Conservation (phyloP, 2,113 vertebrate species). For the Talpa occidentalis region DNA sequence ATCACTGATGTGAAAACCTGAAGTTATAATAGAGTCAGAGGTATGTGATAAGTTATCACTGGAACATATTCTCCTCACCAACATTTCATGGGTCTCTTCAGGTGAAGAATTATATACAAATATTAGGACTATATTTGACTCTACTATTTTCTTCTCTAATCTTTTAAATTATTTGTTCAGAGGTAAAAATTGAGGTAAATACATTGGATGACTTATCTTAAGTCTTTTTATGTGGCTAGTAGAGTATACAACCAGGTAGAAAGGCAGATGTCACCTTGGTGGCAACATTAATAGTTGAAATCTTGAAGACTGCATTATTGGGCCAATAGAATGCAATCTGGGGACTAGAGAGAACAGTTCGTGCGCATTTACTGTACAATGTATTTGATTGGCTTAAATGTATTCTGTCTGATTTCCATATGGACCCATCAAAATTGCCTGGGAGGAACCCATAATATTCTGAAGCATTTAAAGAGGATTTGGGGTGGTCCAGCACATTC, state of each 20-base stretch:
- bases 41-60: not conserved
- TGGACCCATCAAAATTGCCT: not conserved
- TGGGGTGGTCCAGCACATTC: not conserved
- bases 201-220: not conserved
- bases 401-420: not conserved
- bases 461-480: not conserved
- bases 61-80: not conserved
- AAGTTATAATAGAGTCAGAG: not conserved
- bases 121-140: not conserved
- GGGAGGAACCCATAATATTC: not conserved
- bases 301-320: not conserved
- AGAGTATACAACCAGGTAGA: not conserved
- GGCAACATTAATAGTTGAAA: not conserved
- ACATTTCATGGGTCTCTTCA: not conserved
- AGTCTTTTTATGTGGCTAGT: not conserved
- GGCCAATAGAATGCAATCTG: not conserved
- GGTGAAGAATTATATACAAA: slow-evolving; percentile 21
- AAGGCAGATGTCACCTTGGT: not conserved
- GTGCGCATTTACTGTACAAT: not conserved
- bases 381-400: not conserved
- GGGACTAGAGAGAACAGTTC: not conserved
- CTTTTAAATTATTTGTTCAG: not conserved
- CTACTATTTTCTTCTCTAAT: not conserved
- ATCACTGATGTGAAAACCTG: not conserved
- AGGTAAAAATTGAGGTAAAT: not conserved